phyloP scores from a whole-genome alignment of 1,140 invertebrate genomes.

The Coelopa frigida region DNA sequence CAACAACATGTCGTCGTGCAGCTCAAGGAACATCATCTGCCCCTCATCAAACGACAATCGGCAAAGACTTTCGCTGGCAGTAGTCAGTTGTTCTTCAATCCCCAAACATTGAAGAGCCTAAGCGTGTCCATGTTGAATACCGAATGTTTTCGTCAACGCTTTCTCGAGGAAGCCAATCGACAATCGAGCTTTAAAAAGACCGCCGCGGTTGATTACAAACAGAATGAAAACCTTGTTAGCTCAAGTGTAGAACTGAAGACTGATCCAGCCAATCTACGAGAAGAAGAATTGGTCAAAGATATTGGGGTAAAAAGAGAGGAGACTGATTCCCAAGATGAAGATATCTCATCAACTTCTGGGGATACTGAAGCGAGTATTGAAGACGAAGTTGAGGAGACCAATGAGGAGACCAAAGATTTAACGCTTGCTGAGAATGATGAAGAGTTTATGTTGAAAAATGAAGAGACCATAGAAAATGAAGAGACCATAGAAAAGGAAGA shows the following conservation, averaged over 20 bases:
- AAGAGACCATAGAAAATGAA: no score
- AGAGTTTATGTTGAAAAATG: no score
- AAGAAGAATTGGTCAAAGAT: no score
- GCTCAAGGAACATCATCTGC: constrained; percentile 25
- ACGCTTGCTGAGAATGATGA: no score
- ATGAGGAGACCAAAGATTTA: no score
- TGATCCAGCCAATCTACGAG: not conserved
- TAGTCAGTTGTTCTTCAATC: constrained; percentile 7
- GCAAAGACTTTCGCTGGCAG: constrained; percentile 14
- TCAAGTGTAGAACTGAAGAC: not conserved
- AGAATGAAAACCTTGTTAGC: no score
- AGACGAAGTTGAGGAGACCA: no score
- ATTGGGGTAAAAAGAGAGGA: not conserved
- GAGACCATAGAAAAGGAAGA: no score
- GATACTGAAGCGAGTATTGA: not conserved
- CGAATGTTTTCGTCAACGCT: constrained; percentile 13
- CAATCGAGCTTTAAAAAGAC: not conserved
- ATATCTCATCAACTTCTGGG: not conserved
- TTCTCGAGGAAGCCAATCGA: constrained; percentile 9
- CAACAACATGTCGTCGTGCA: constrained; percentile 10
- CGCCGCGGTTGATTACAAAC: no score
- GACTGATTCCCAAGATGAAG: not conserved
- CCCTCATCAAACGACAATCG: constrained; percentile 26
- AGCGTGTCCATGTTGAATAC: constrained; percentile 20
- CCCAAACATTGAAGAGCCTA: constrained; percentile 21